phyloP scores from a whole-genome alignment of 2,888 invertebrate genomes.

The Phrixothrix hirtus region DNA sequence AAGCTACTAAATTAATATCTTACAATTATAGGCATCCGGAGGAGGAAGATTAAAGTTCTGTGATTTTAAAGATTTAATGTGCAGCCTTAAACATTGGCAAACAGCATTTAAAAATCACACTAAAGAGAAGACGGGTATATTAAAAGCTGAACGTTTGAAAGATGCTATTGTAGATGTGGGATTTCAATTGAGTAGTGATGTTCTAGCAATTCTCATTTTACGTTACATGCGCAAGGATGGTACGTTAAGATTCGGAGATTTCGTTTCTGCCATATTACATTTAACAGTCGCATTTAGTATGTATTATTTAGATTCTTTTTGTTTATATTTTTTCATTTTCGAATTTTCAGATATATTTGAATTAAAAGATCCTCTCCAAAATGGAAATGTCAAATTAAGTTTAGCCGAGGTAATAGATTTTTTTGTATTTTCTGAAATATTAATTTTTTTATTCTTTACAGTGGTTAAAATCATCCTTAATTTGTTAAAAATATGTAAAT shows the following conservation, averaged over 20 bases:
- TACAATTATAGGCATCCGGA: slow-evolving; percentile 68
- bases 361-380: slow-evolving; percentile 77
- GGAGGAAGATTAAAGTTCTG: slow-evolving; percentile 80
- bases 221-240: slow-evolving; percentile 93
- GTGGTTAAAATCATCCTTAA: slow-evolving; percentile 76
- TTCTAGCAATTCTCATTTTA: slow-evolving; percentile 78
- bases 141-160: slow-evolving; percentile 81
- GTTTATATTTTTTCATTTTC: neutral
- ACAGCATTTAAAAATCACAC: slow-evolving; percentile 87
- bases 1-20: too few relatives aligned
- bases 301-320: slow-evolving; percentile 41
- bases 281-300: slow-evolving; percentile 87
- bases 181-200: slow-evolving; percentile 83
- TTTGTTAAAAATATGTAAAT: slow-evolving; percentile 60
- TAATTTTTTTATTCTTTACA: slow-evolving; percentile 57
- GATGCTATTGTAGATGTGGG: slow-evolving; percentile 87
- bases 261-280: slow-evolving; percentile 86
- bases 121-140: slow-evolving; percentile 86
- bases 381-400: slow-evolving; percentile 79
- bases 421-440: neutral
- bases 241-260: slow-evolving; percentile 88
- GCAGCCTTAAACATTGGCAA: slow-evolving; percentile 89
- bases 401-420: slow-evolving; percentile 69
- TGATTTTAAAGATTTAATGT: slow-evolving; percentile 90
- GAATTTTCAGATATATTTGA: slow-evolving; percentile 69